These are phyloP conservation scores for Lycodopsis pacificus DNA, from an alignment of 2,797 vertebrate genomes.

Conservation along the genomic window DNA sequence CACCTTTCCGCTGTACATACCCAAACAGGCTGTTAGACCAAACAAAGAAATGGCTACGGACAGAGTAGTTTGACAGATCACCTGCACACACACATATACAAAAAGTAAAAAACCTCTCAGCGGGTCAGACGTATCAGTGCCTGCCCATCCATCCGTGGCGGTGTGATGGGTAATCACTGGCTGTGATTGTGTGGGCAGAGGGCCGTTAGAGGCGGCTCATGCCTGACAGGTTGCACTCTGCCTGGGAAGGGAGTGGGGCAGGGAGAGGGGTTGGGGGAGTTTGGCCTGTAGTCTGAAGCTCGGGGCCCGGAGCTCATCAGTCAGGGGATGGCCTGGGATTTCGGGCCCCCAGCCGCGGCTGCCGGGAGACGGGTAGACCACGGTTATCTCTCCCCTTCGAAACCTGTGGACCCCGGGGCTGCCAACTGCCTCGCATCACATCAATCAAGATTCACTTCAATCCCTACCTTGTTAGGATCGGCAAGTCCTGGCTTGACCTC, in stretches of 20 bases:
- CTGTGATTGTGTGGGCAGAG: conserved; percentile 80
- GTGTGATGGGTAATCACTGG: conserved; percentile 82
- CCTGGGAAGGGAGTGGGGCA: conserved; percentile 60
- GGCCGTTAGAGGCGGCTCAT: conserved; percentile 71
- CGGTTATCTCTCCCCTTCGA: conserved; percentile 59
- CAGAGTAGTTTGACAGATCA: conserved; percentile 54
- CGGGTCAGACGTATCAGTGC: conserved; percentile 66
- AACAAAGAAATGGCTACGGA: conserved; percentile 40
- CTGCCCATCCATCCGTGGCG: conserved; percentile 74
- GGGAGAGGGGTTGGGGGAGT: conserved; percentile 24
- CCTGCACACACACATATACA: conserved; percentile 36
- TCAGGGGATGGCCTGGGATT: conserved; percentile 68
- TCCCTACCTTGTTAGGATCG: conserved; percentile 46
- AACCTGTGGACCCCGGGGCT: conserved; percentile 52
- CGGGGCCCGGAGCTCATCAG: conserved; percentile 71
- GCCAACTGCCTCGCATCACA: conserved; percentile 60
- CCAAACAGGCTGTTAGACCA: conserved; percentile 23
- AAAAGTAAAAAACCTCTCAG: conserved; percentile 56
- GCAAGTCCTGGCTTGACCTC: conserved; percentile 32
- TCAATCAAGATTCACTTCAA: conserved; percentile 56
- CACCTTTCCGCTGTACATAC: conserved; percentile 29
- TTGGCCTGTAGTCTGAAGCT: conserved; percentile 51
- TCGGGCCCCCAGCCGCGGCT: conserved; percentile 62
- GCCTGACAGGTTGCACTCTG: conserved; percentile 73
- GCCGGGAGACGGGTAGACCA: conserved; percentile 58